A percentile compares a stretch with the other conserved stretches of the same genome.
These are phyloP conservation scores for Branchipolynoe longqiensis DNA, from an alignment of 2,888 invertebrate species.

Conservation along the genomic window DNA sequence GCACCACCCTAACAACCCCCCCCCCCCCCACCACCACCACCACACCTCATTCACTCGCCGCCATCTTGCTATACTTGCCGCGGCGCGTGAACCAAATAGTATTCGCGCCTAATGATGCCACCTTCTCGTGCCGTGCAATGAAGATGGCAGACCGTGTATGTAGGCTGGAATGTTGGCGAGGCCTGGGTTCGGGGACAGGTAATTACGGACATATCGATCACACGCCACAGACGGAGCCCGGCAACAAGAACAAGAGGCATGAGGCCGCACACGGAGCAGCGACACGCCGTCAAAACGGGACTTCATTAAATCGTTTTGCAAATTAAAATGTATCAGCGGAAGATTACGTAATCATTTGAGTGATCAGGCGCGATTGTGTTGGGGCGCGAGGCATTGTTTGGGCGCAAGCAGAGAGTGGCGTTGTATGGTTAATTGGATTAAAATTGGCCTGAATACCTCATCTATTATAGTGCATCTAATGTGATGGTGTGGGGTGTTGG, in stretches of 20 bases:
- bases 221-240: not conserved
- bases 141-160: too few species aligned
- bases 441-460: not conserved
- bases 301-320: constrained; percentile 4
- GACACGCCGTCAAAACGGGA: not conserved
- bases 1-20: too few species aligned
- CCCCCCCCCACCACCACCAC: too few species aligned
- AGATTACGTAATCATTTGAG: constrained; percentile 22
- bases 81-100: too few species aligned
- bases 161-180: not conserved
- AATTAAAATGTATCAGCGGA: constrained; percentile 35
- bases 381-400: not conserved
- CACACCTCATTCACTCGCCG: too few species aligned
- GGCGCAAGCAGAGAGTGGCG: not conserved
- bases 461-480: not conserved
- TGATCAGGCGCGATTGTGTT: constrained; percentile 6
- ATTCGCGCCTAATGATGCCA: constrained; percentile 9
- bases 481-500: too few species aligned
- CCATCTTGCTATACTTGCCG: too few species aligned
- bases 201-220: constrained; percentile 34
- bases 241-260: too few species aligned
- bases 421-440: constrained; percentile 23
- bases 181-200: not conserved
- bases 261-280: too few species aligned
- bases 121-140: too few species aligned